Evolutionary conservation across 37 sponge, comb jelly and placozoan genomes (phyloP), one percentile per base, ranked within the genome.

Genomic region (Eunapius fragilis): DNA sequence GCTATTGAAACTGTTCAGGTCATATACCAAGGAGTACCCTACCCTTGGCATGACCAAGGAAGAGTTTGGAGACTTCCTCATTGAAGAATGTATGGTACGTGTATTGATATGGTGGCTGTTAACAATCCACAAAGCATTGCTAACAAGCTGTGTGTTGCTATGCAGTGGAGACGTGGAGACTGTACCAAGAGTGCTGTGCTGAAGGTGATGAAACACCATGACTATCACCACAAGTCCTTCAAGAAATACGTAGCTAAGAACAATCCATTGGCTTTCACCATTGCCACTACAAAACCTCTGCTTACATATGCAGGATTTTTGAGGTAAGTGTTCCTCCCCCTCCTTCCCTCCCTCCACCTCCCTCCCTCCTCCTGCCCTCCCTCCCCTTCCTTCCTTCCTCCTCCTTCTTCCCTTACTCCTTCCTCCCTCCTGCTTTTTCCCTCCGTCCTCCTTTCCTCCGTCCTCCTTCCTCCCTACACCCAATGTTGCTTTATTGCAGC

Each of bases 291-390:
- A 58, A 58, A 58, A 58, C 81, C 26, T 9, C 77, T 87, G 23
- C 70, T 94, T 41, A 84, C 95, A 38, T 94, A 70, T 79, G 89
- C 89, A 67, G 95, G 95, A 19, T 91, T 94, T 30, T 48, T 94
- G 32, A 94, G 95, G 95, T 94, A 30, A 68, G 34, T 24, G 13
- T 68, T 26, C 26, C 12, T 25, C 24, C n/a, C n/a, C n/a, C n/a
- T n/a, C n/a, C n/a, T n/a, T n/a, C n/a, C n/a, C n/a, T n/a, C n/a
- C n/a, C n/a, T n/a, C n/a, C n/a, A n/a, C n/a, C n/a, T n/a, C n/a
- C n/a, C n/a, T n/a, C n/a, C n/a, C n/a, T n/a, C n/a, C n/a, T n/a
- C n/a, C n/a, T n/a, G n/a, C n/a, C n/a, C n/a, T n/a, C n/a, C n/a
- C n/a, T n/a, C n/a, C n/a, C n/a, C n/a, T n/a, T n/a, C n/a, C n/a